Evolutionary conservation across 2,797 vertebrate species (phyloP).

Genomic region (Vespertilio murinus): DNA sequence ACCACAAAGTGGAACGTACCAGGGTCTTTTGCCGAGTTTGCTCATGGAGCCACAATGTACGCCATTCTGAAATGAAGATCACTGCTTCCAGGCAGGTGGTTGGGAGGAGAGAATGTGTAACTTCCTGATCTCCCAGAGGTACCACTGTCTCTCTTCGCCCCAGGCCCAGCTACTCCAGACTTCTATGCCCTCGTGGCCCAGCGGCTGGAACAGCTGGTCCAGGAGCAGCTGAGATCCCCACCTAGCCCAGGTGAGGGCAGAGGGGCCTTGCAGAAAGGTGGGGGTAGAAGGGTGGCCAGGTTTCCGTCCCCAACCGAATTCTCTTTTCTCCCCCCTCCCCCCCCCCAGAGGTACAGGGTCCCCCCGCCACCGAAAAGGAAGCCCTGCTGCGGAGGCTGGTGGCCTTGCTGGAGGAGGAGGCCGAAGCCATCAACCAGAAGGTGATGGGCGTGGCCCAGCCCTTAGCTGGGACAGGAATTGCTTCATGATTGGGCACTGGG

Average conservation of each 20-base stretch:
- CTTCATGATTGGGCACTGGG: background rate
- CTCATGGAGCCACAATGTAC: background rate
- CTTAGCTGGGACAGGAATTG: background rate
- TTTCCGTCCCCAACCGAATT: background rate
- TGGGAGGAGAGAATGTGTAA: background rate
- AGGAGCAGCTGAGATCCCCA: conserved; percentile 73
- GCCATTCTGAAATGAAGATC: background rate
- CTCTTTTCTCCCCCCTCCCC: background rate
- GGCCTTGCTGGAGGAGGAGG: conserved; percentile 87
- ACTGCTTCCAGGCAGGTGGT: background rate
- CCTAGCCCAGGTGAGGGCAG: conserved; percentile 50
- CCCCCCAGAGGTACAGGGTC: conserved; percentile 62
- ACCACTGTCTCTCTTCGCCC: background rate
- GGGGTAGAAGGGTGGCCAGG: too few relatives aligned
- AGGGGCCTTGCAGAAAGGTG: background rate
- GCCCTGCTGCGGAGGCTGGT: conserved; percentile 85
- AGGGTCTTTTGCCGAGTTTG: background rate
- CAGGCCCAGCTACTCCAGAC: conserved; percentile 70
- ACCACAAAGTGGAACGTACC: background rate
- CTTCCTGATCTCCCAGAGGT: background rate
- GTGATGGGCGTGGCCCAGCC: conserved; percentile 43
- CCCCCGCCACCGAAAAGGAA: conserved; percentile 83
- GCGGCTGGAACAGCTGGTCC: conserved; percentile 79
- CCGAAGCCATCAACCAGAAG: conserved; percentile 88
- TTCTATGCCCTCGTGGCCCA: conserved; percentile 81